These are phyloP conservation scores for Clarias batrachus DNA, from an alignment of 2,113 vertebrate genomes.

Conservation along the genomic window DNA sequence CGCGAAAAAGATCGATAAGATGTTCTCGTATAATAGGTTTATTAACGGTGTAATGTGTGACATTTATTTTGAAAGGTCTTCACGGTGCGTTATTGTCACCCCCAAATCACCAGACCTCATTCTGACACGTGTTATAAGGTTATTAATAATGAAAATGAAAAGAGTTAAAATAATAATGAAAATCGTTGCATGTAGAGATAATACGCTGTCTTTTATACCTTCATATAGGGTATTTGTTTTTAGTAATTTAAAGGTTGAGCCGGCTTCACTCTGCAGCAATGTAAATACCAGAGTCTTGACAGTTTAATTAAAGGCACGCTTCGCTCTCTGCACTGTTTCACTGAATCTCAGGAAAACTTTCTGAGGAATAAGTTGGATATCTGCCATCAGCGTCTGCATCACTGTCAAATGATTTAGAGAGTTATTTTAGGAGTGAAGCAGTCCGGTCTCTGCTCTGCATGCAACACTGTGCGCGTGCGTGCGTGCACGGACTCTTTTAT, in stretches of 20 bases:
- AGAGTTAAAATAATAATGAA: background rate
- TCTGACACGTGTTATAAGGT: background rate
- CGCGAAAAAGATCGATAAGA: too few species aligned
- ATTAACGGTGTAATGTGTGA: background rate
- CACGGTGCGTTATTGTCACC: background rate
- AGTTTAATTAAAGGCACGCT: background rate
- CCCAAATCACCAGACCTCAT: background rate
- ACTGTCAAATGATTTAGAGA: background rate
- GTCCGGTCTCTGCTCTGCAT: background rate
- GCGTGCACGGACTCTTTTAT: background rate
- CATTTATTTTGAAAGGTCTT: conserved; percentile 2
- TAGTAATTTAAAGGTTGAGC: background rate
- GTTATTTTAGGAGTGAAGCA: background rate
- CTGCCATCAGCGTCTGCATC: background rate
- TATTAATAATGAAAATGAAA: background rate
- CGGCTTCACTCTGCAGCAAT: background rate
- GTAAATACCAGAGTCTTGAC: background rate
- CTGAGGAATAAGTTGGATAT: background rate
- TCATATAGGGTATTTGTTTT: background rate
- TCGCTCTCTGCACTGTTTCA: background rate
- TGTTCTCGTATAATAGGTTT: background rate
- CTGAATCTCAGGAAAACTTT: background rate
- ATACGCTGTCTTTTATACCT: background rate
- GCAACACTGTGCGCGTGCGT: background rate
- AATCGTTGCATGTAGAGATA: background rate